Percentiles rank a stretch among this genome's conserved stretches.
Evolutionary conservation across 2,888 invertebrate species (phyloP).

Genomic region (Atethmia centrago): DNA sequence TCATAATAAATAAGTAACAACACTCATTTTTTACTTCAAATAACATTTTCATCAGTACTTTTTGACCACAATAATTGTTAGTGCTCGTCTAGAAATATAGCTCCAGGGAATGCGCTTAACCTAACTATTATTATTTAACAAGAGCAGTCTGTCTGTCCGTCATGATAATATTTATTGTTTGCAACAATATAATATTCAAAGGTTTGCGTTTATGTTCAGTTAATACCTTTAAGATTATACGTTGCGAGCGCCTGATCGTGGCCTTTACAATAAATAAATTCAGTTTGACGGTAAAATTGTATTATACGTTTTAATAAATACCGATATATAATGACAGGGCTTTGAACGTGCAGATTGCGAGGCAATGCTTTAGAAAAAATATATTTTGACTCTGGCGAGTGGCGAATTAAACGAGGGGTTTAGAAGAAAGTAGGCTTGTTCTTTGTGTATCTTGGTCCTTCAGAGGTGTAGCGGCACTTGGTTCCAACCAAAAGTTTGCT

Average conservation of each 20-base stretch:
- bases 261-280: constrained; percentile 76
- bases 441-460: background rate
- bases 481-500: background rate
- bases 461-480: background rate
- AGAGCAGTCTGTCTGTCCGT: constrained; percentile 57
- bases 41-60: constrained; percentile 32
- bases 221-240: constrained; percentile 75
- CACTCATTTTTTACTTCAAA: constrained; percentile 35
- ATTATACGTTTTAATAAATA: constrained; percentile 72
- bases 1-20: constrained; percentile 47
- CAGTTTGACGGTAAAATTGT: constrained; percentile 76
- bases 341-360: constrained; percentile 66
- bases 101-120: constrained; percentile 36
- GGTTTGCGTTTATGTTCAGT: constrained; percentile 64
- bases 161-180: constrained; percentile 69
- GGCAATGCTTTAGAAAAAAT: constrained; percentile 58
- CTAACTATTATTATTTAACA: constrained; percentile 64
- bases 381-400: constrained; percentile 36
- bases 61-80: constrained; percentile 40
- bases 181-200: constrained; percentile 71
- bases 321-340: constrained; percentile 67
- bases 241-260: constrained; percentile 64
- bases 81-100: constrained; percentile 49
- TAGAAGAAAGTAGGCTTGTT: background rate
- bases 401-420: constrained; percentile 6